Evolutionary conservation across 37 sponge, comb jelly and placozoan species (phyloP).

Genomic region (Diacarnus erythraeanus): DNA sequence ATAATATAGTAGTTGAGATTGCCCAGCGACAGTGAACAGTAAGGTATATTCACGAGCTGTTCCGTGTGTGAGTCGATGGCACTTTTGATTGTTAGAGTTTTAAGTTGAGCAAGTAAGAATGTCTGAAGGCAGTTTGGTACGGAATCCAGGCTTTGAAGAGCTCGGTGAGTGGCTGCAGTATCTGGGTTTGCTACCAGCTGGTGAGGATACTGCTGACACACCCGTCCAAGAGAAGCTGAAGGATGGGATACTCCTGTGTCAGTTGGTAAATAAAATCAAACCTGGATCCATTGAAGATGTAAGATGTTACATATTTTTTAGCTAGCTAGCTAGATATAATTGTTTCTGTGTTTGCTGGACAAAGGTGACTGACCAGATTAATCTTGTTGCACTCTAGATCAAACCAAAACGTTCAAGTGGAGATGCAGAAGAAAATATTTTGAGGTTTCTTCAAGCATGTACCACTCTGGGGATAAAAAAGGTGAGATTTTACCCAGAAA

Average conservation of each 20-base stretch:
- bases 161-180: slow-evolving; percentile 59
- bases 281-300: slow-evolving; percentile 75
- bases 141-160: slow-evolving; percentile 18
- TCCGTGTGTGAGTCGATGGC: too few species aligned
- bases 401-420: slow-evolving; percentile 37
- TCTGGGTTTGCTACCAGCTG: slow-evolving; percentile 27
- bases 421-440: slow-evolving; percentile 65
- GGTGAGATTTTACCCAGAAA: too few species aligned
- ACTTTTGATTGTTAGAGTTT: too few species aligned
- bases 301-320: neutral
- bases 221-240: slow-evolving; percentile 41
- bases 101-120: neutral
- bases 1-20: too few species aligned
- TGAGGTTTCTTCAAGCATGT: slow-evolving; percentile 72
- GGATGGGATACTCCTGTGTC: slow-evolving; percentile 77
- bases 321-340: neutral
- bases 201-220: slow-evolving; percentile 27
- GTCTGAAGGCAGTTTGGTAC: neutral
- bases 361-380: too few species aligned
- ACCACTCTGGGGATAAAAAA: slow-evolving; percentile 56
- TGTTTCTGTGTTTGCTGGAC: neutral
- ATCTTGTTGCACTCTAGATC: slow-evolving; percentile 32
- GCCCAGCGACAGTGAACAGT: too few species aligned
- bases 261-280: slow-evolving; percentile 75
- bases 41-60: too few species aligned